A percentile compares a stretch with the other conserved stretches of the same genome.
Conservation (phyloP, 2,888 invertebrate genomes). For the Caenorhabditis imperialis region DNA sequence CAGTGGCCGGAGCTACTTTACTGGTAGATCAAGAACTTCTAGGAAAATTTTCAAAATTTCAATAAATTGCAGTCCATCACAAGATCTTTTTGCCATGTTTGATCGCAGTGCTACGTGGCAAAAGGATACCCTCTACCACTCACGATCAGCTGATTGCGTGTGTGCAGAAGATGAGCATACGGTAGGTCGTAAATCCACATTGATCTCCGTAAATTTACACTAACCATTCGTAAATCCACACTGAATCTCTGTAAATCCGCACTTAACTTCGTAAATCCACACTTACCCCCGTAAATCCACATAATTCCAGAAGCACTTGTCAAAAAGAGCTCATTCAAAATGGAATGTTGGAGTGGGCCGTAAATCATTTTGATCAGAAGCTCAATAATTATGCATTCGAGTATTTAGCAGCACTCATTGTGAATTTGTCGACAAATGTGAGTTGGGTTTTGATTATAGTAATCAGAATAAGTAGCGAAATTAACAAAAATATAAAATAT, state of each 20-base stretch:
- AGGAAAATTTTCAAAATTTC: background rate
- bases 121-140: slow-evolving; percentile 58
- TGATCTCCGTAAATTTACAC: background rate
- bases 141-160: slow-evolving; percentile 62
- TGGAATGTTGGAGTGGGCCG: slow-evolving; percentile 64
- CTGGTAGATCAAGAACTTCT: slow-evolving; percentile 33
- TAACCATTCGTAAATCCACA: background rate
- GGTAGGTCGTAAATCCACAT: slow-evolving; percentile 16
- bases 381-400: slow-evolving; percentile 62
- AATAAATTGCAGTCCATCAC: slow-evolving; percentile 46
- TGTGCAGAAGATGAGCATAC: slow-evolving; percentile 60
- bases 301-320: slow-evolving; percentile 27
- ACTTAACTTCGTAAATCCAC: background rate
- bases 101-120: slow-evolving; percentile 57
- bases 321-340: slow-evolving; percentile 58
- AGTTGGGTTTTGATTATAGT: too few relatives aligned
- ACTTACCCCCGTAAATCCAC: background rate
- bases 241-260: too few relatives aligned
- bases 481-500: too few relatives aligned
- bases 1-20: slow-evolving; percentile 54
- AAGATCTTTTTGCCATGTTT: slow-evolving; percentile 55
- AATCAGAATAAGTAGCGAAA: too few relatives aligned
- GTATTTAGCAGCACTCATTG: slow-evolving; percentile 57
- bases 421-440: slow-evolving; percentile 61
- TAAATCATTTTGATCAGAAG: slow-evolving; percentile 57